Conservation (phyloP, 2,113 vertebrate species). For the Xiphorhynchus elegans region DNA sequence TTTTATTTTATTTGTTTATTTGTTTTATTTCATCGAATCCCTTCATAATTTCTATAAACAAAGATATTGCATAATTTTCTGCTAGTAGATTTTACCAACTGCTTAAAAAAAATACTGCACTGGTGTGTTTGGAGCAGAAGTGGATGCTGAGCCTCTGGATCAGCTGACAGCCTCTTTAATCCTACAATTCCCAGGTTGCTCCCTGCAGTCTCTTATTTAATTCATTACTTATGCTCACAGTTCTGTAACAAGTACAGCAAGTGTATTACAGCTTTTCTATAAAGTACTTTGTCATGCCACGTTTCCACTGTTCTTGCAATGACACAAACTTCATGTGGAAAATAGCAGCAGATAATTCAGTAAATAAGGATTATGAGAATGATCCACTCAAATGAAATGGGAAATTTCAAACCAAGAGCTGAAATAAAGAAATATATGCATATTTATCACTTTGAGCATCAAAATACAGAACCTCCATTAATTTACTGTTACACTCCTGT, state of each 20-base stretch:
- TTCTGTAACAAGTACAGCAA: not conserved
- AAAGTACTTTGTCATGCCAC: not conserved
- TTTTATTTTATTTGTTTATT: not conserved
- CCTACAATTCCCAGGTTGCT: not conserved
- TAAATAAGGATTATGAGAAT: not conserved
- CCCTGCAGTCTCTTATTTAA: not conserved
- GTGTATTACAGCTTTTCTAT: not conserved
- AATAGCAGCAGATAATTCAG: not conserved
- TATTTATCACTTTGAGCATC: not conserved
- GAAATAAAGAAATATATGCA: not conserved
- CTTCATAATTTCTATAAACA: not conserved
- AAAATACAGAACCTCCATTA: not conserved
- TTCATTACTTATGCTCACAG: not conserved
- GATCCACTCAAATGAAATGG: not conserved
- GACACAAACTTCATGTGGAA: not conserved
- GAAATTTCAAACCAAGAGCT: not conserved
- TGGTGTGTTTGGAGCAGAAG: not conserved
- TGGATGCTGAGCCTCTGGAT: not conserved
- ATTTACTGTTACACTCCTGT: not conserved
- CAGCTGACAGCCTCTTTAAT: not conserved
- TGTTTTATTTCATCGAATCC: not conserved
- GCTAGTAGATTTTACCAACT: not conserved
- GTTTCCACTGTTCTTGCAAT: not conserved
- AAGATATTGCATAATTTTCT: not conserved
- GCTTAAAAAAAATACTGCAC: not conserved